Evolutionary conservation across 2,888 invertebrate species (phyloP).

Genomic region (Automeris io): DNA sequence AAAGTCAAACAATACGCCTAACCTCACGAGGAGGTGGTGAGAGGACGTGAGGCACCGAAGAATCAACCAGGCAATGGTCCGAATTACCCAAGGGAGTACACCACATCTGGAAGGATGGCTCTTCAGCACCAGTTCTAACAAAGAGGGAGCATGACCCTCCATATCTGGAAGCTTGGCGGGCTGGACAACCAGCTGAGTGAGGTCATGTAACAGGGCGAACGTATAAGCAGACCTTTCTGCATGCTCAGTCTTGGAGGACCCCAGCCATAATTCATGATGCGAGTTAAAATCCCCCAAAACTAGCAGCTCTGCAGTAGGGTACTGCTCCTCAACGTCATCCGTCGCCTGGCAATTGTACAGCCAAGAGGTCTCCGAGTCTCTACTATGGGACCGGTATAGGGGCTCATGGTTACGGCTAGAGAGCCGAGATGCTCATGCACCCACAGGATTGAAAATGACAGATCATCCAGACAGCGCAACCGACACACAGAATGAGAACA

Average conservation of each 20-base stretch:
- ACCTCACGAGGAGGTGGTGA: neutral
- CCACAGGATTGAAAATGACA: too few relatives aligned
- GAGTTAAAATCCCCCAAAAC: constrained; percentile 3
- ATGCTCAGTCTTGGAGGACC: neutral
- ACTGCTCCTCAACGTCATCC: neutral
- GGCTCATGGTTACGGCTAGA: too few relatives aligned
- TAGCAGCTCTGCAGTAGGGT: neutral
- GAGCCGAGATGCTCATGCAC: too few relatives aligned
- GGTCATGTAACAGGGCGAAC: neutral
- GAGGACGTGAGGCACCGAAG: neutral
- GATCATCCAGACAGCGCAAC: too few relatives aligned
- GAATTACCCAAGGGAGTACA: neutral
- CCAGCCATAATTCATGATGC: neutral
- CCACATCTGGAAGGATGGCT: neutral
- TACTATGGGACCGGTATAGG: too few relatives aligned
- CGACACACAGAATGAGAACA: too few relatives aligned
- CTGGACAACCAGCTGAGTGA: neutral
- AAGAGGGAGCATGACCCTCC: neutral
- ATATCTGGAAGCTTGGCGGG: neutral
- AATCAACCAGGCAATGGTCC: neutral
- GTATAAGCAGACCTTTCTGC: neutral
- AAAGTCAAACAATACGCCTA: neutral
- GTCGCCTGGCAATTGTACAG: too few relatives aligned
- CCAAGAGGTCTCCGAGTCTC: too few relatives aligned
- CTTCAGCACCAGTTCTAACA: neutral